Conservation (phyloP, 1,140 invertebrate species). For the Pseudomyrmex flavicornis region DNA sequence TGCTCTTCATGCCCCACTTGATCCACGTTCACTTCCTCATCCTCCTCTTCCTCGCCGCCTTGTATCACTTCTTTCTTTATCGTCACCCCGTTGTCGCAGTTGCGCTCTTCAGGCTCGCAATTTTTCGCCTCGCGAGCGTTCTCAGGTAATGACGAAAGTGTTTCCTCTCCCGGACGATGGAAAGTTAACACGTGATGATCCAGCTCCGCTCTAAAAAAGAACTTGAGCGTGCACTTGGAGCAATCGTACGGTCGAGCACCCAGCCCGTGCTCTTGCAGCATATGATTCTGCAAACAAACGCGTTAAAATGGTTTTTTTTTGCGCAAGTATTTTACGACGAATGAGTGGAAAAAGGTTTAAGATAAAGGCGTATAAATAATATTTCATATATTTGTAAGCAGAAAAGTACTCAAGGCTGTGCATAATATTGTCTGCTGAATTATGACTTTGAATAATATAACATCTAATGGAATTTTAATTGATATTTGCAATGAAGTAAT, state of each 20-base stretch:
- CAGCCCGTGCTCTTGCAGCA: conserved; percentile 92
- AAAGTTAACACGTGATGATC: conserved; percentile 90
- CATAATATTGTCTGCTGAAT: too few species aligned
- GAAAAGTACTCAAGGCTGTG: too few species aligned
- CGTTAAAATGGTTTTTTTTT: background rate
- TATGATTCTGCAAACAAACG: conserved; percentile 88
- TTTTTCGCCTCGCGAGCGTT: conserved; percentile 33
- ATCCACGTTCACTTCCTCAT: conserved; percentile 69
- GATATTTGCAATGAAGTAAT: too few species aligned
- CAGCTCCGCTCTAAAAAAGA: conserved; percentile 96
- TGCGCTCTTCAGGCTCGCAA: conserved; percentile 15
- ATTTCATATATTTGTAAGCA: too few species aligned
- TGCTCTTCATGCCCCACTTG: conserved; percentile 55
- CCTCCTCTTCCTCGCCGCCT: conserved; percentile 29
- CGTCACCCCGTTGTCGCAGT: conserved; percentile 46
- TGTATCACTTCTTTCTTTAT: conserved; percentile 74
- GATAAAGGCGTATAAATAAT: too few species aligned
- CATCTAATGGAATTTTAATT: too few species aligned
- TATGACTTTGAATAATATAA: too few species aligned
- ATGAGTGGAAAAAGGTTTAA: too few species aligned
- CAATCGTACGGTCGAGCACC: conserved; percentile 94
- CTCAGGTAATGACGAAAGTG: background rate
- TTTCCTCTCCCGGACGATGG: conserved; percentile 63
- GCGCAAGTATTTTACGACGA: too few species aligned
- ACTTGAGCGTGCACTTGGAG: conserved; percentile 91